Evolutionary conservation across 1,140 invertebrate species (phyloP), one percentile per base, ranked within the genome.

Genomic region (Drosophila elegans): DNA sequence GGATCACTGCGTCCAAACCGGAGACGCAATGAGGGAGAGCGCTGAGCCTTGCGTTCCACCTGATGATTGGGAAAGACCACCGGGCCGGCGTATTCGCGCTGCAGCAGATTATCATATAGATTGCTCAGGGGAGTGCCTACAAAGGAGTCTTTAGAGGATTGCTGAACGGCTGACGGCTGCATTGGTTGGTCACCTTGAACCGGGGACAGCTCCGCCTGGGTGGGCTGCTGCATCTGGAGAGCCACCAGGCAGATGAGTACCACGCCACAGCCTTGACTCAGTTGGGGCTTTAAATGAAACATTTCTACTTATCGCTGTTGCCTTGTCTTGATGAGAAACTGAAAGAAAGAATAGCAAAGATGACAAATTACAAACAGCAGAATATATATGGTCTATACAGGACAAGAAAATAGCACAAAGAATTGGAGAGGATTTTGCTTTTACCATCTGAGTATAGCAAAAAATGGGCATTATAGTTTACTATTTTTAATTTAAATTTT

Each of bases 1-100:
- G 95, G 95, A 91, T 96, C 95, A n/a, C 95, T 95, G 46, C 95
- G 93, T 46, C 95, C 95, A 80, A 96, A 96, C 39, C 95, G 94
- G 5, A 96, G 93, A 25, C 95, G 93, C 16, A 96, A 85, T 0
- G 95, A 95, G 0, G 95, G 95, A 6, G 95, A 95, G 25, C 95
- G 93, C 62, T 95, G 95, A 5, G 95, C 95, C 92, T 96, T 96
- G 76, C 95, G 94, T 27, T 95, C 95, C 27, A 96, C 93, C 68
- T 95, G 94, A 90, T 96, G 95, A 9, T 93, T 90, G 34, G 91
- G 91, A 63, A 92, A 92, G 16, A 89, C 78, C 13, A 92, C 68
- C 2, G 91, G 91, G 0, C 86, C 91, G 29, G 91, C 80, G 54
- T 92, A 92, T 67, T 92, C 92, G 12, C 91, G 83, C 61, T 92